A percentile compares a stretch with the other conserved stretches of the same genome.
Conservation (phyloP, 2,888 invertebrate species). For the Drosophila neutralis region DNA sequence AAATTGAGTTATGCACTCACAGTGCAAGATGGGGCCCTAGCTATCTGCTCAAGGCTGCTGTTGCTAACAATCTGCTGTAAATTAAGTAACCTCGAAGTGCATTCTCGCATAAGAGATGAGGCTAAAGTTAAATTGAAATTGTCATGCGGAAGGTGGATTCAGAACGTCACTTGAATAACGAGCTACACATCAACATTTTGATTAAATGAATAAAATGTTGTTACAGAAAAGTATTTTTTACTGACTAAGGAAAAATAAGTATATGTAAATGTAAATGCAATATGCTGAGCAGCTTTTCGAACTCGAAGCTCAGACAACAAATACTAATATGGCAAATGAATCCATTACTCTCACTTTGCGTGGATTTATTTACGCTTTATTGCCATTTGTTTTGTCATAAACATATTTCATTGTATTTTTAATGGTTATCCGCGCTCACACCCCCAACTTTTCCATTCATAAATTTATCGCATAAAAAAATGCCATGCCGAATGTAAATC, state of each 20-base stretch:
- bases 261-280: not conserved
- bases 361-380: slow-evolving; percentile 65
- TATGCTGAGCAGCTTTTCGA: slow-evolving; percentile 7
- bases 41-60: slow-evolving; percentile 34
- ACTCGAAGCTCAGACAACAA: slow-evolving; percentile 6
- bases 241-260: not conserved
- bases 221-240: not conserved
- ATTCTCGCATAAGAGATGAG: slow-evolving; percentile 27
- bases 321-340: slow-evolving; percentile 8
- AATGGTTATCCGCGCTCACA: slow-evolving; percentile 52
- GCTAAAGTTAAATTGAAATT: slow-evolving; percentile 14
- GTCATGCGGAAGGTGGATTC: slow-evolving; percentile 27
- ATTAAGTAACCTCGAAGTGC: slow-evolving; percentile 36
- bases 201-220: not conserved
- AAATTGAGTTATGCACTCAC: slow-evolving; percentile 73
- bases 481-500: slow-evolving; percentile 18
- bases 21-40: slow-evolving; percentile 14
- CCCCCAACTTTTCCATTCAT: slow-evolving; percentile 37
- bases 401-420: slow-evolving; percentile 64
- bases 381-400: slow-evolving; percentile 75
- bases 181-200: not conserved
- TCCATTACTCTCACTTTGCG: slow-evolving; percentile 62
- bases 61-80: slow-evolving; percentile 53
- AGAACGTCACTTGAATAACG: not conserved
- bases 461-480: slow-evolving; percentile 60